Percentiles rank a stretch among this genome's conserved stretches.
Conservation (phyloP, 1,140 invertebrate genomes). For the Chlorops oryzae region DNA sequence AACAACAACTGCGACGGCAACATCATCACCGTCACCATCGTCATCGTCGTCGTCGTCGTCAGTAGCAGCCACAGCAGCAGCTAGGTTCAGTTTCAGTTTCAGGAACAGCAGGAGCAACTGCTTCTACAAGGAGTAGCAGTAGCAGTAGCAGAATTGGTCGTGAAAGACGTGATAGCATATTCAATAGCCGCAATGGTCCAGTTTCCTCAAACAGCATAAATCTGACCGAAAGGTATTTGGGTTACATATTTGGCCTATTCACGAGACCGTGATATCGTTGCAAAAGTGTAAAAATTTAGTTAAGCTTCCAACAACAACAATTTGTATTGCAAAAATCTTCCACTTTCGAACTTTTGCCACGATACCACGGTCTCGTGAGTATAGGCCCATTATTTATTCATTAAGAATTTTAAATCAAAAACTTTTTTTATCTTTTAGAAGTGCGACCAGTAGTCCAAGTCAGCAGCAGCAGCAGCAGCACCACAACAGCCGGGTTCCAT, state of each 20-base stretch:
- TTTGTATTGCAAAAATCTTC: constrained; percentile 12
- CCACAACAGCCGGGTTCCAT: constrained; percentile 34
- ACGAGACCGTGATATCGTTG: neutral
- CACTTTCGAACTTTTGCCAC: too few relatives aligned
- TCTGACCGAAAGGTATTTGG: neutral
- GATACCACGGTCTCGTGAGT: too few relatives aligned
- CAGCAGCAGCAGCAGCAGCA: constrained; percentile 34
- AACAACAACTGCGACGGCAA: constrained; percentile 7
- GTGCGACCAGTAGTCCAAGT: too few relatives aligned
- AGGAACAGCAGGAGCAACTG: constrained; percentile 31
- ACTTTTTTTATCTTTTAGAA: too few relatives aligned
- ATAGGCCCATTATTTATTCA: too few relatives aligned
- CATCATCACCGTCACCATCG: constrained; percentile 23
- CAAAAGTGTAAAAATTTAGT: neutral
- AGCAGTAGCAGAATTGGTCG: constrained; percentile 31
- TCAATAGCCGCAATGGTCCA: neutral
- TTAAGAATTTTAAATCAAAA: too few relatives aligned
- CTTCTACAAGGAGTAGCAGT: constrained; percentile 22
- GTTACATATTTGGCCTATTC: neutral
- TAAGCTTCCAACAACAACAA: neutral
- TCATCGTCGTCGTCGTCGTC: constrained; percentile 33
- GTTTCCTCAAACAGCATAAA: neutral
- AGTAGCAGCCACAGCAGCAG: constrained; percentile 28
- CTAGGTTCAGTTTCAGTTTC: constrained; percentile 18
- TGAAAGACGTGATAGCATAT: constrained; percentile 43